Evolutionary conservation across 2,888 invertebrate genomes (phyloP).

Genomic region (Drosophila koepferae): DNA sequence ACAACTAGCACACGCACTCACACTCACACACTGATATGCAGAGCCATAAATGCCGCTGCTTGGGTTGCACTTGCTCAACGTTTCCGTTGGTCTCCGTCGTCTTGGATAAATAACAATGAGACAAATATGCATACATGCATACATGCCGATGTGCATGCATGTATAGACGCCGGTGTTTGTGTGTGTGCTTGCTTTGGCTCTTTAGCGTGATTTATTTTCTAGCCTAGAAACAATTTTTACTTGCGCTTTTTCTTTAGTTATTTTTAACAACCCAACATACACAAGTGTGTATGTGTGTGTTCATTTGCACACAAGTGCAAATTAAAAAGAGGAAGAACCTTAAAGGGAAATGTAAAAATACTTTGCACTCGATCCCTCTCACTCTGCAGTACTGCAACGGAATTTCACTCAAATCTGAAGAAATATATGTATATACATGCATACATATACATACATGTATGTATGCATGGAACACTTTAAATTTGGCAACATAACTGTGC

Average conservation of each 20-base stretch:
- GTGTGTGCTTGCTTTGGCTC: constrained; percentile 12
- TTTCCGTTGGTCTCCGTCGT: constrained; percentile 57
- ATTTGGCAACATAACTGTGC: constrained; percentile 13
- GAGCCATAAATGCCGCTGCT: constrained; percentile 46
- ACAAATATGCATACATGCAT: constrained; percentile 26
- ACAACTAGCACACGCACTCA: constrained; percentile 27
- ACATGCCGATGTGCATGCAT: constrained; percentile 6
- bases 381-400: constrained; percentile 11
- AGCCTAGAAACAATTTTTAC: constrained; percentile 76
- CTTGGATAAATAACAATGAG: constrained; percentile 58
- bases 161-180: background rate
- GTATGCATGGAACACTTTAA: background rate
- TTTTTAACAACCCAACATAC: constrained; percentile 55
- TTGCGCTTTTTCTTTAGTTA: constrained; percentile 66
- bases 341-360: constrained; percentile 72
- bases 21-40: constrained; percentile 12
- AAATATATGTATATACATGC: constrained; percentile 1
- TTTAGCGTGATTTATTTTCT: constrained; percentile 73
- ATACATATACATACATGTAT: too few species aligned
- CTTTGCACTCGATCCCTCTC: constrained; percentile 45
- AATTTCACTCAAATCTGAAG: constrained; percentile 10
- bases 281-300: constrained; percentile 10
- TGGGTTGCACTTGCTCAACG: constrained; percentile 67
- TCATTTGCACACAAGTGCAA: constrained; percentile 63
- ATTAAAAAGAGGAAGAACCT: constrained; percentile 50